phyloP scores from a whole-genome alignment of 2,888 invertebrate genomes.

The Watsonalla binaria region DNA sequence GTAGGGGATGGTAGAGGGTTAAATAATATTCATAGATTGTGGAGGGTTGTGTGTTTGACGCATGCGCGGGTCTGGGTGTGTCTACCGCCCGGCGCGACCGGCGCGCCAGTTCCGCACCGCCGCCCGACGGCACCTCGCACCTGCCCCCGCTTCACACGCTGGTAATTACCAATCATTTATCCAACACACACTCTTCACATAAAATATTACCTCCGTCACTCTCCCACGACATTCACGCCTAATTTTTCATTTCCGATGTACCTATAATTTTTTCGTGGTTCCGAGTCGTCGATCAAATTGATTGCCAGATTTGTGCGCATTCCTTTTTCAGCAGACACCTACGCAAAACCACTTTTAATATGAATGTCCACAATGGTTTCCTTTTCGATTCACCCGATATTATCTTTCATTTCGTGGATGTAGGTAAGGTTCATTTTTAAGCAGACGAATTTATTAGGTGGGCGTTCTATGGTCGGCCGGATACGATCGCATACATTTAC shows the following conservation, averaged over 20 bases:
- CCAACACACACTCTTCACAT: slow-evolving; percentile 14
- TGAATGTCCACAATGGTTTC: slow-evolving; percentile 20
- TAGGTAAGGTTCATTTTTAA: not conserved
- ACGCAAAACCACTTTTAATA: slow-evolving; percentile 41
- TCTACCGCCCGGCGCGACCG: slow-evolving; percentile 47
- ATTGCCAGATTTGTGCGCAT: slow-evolving; percentile 38
- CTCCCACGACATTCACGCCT: not conserved
- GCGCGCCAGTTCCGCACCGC: slow-evolving; percentile 62
- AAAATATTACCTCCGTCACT: slow-evolving; percentile 9
- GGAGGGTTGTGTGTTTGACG: slow-evolving; percentile 32
- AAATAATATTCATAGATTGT: slow-evolving; percentile 17
- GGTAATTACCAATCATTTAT: slow-evolving; percentile 41
- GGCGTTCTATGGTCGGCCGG: not conserved
- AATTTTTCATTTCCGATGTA: slow-evolving; percentile 1
- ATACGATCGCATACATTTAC: not conserved
- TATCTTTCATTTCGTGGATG: not conserved
- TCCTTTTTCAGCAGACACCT: slow-evolving; percentile 48
- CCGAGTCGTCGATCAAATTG: slow-evolving; percentile 18
- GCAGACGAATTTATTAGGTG: not conserved
- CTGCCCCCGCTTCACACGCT: slow-evolving; percentile 24
- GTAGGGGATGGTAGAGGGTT: not conserved
- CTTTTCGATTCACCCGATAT: slow-evolving; percentile 13
- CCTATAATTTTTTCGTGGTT: slow-evolving; percentile 3
- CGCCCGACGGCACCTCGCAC: slow-evolving; percentile 33
- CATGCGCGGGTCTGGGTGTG: slow-evolving; percentile 72